These are phyloP conservation scores for Rhagophthalmus giganteus DNA, from an alignment of 2,888 invertebrate genomes.

Conservation along the genomic window DNA sequence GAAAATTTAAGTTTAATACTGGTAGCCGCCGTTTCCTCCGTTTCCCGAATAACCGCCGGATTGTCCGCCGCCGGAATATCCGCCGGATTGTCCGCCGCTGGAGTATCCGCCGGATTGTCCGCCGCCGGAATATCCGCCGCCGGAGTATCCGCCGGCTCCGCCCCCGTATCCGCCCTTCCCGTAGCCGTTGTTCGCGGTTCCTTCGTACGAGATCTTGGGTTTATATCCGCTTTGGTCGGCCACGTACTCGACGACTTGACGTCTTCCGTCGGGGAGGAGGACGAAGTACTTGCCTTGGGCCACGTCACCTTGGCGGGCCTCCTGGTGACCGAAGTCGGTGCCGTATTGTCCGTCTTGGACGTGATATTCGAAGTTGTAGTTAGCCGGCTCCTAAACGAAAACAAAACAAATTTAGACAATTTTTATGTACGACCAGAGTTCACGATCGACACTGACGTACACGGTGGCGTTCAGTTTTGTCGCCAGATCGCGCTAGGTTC, in stretches of 20 bases:
- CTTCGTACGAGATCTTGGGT: conserved; percentile 66
- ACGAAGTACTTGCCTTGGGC: conserved; percentile 72
- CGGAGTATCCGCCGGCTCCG: conserved; percentile 34
- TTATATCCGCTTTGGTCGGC: conserved; percentile 68
- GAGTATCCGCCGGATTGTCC: conserved; percentile 40
- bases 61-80: conserved; percentile 46
- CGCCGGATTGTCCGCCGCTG: neutral
- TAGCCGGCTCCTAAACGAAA: conserved; percentile 54
- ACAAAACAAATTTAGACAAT: too few relatives aligned
- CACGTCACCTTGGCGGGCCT: conserved; percentile 66
- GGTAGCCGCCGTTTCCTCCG: conserved; percentile 39
- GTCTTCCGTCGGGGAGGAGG: conserved; percentile 67
- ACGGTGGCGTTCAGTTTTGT: too few relatives aligned
- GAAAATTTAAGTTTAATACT: conserved; percentile 39
- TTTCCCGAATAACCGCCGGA: conserved; percentile 31
- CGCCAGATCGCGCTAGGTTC: too few relatives aligned
- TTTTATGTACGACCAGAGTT: too few relatives aligned
- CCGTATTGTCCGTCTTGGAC: conserved; percentile 67
- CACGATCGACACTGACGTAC: too few relatives aligned
- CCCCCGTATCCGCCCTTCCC: conserved; percentile 42
- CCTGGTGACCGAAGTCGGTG: conserved; percentile 70
- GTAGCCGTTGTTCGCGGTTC: conserved; percentile 41
- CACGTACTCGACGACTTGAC: conserved; percentile 68
- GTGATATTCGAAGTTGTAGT: conserved; percentile 70
- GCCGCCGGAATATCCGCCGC: conserved; percentile 44